phyloP scores from a whole-genome alignment of 2,888 invertebrate species.

The Hofmannophila pseudospretella region DNA sequence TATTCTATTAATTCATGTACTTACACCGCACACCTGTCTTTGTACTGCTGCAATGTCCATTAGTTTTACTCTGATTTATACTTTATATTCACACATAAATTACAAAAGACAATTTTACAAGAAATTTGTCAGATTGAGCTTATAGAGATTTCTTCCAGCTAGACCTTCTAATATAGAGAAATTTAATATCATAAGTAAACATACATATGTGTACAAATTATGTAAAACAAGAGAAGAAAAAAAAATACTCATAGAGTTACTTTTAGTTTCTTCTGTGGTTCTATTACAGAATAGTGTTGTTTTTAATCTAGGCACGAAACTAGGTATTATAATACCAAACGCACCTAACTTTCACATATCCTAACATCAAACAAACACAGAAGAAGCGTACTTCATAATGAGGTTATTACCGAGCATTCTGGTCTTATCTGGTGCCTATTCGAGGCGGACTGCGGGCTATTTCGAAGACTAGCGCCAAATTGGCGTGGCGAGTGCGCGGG shows the following conservation, averaged over 20 bases:
- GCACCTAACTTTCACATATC: background rate
- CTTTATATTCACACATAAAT: background rate
- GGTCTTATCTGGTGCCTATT: slow-evolving; percentile 60
- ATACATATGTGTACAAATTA: no score
- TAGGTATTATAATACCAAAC: background rate
- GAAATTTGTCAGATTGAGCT: no score
- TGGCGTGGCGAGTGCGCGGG: slow-evolving; percentile 71
- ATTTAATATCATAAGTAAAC: no score
- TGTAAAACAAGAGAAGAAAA: no score
- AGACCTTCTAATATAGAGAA: no score
- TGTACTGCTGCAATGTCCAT: background rate
- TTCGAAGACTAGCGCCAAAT: slow-evolving; percentile 58
- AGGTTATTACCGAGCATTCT: slow-evolving; percentile 73
- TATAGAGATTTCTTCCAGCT: no score
- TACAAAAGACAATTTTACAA: background rate
- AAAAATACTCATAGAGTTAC: no score
- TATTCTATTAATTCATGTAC: background rate
- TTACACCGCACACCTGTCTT: background rate
- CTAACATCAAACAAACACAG: slow-evolving; percentile 42
- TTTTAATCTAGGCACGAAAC: no score
- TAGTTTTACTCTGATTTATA: no score
- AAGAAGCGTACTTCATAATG: slow-evolving; percentile 69
- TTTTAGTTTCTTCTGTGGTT: no score
- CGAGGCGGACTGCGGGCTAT: slow-evolving; percentile 39
- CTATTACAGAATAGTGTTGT: no score